Evolutionary conservation across 2,888 invertebrate genomes (phyloP).

Genomic region (Drosophila cyrtoloma): DNA sequence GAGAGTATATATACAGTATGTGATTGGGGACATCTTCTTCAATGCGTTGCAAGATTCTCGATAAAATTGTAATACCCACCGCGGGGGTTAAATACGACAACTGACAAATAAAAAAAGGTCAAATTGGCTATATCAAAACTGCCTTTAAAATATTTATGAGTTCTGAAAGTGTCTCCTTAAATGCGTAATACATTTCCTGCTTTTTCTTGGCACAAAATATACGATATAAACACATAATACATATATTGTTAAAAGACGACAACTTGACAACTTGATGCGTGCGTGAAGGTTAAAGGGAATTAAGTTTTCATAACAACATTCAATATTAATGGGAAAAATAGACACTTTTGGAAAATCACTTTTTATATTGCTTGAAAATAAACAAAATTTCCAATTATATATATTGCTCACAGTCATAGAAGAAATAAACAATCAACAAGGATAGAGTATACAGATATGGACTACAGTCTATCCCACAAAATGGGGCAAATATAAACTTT

Average conservation of each 20-base stretch:
- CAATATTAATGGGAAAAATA: not conserved
- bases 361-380: not conserved
- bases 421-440: not conserved
- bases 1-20: not conserved
- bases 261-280: not conserved
- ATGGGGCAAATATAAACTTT: not conserved
- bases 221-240: not conserved
- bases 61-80: too few relatives aligned
- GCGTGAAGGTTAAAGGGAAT: not conserved
- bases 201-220: not conserved
- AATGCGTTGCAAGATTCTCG: too few relatives aligned
- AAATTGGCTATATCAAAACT: not conserved
- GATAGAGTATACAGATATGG: not conserved
- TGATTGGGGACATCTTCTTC: not conserved
- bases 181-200: not conserved
- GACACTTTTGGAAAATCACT: not conserved
- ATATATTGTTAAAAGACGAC: not conserved
- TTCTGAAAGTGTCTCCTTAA: not conserved
- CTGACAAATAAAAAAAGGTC: not conserved
- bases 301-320: conserved; percentile 1
- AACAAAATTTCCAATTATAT: not conserved
- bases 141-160: not conserved
- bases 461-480: not conserved
- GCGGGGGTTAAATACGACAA: not conserved
- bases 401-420: not conserved